Conservation (phyloP, 2,797 vertebrate species). For the Pangasius krempfi region DNA sequence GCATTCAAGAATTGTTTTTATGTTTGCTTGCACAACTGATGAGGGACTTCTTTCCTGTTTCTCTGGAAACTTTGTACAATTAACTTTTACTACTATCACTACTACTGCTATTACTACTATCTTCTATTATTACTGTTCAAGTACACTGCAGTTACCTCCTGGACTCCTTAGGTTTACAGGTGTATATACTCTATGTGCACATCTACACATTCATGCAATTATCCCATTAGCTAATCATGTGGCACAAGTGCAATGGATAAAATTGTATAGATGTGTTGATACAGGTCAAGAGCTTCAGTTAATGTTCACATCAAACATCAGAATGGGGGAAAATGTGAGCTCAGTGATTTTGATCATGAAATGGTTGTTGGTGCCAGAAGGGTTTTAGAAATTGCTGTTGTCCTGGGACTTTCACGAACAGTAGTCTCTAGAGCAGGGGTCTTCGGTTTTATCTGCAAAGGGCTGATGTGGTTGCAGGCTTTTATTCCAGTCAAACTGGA, state of each 20-base stretch:
- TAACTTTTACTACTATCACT: conserved; percentile 8
- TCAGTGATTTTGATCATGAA: neutral
- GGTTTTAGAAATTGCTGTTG: neutral
- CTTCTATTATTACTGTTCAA: neutral
- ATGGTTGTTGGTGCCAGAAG: neutral
- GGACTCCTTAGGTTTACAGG: neutral
- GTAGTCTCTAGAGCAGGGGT: neutral
- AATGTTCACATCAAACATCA: neutral
- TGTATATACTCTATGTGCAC: neutral
- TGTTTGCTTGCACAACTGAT: neutral
- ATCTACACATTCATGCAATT: neutral
- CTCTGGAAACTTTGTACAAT: neutral
- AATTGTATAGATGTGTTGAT: neutral
- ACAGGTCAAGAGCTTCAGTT: neutral
- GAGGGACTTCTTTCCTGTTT: neutral
- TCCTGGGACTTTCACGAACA: neutral
- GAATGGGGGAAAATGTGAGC: neutral
- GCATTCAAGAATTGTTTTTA: conserved; percentile 24
- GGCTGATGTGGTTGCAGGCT: neutral
- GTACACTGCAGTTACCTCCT: neutral
- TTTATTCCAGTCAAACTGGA: neutral
- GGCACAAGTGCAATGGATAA: neutral
- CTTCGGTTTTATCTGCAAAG: neutral
- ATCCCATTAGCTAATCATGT: neutral
- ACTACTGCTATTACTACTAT: neutral